phyloP scores from a whole-genome alignment of 2,113 vertebrate species.

The Bos javanicus region DNA sequence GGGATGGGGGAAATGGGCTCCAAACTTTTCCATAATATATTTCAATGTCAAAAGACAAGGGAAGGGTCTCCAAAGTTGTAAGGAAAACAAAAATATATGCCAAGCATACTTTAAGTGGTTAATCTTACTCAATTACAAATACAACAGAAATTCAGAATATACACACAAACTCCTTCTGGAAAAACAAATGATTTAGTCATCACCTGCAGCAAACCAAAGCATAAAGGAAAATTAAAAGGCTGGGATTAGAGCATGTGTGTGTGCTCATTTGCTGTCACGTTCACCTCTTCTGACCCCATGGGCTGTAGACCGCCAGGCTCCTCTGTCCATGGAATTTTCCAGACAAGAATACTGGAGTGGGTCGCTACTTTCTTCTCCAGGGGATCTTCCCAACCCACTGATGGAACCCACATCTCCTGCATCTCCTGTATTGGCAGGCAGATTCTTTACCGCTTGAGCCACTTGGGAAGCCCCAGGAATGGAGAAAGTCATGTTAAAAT shows the following conservation, averaged over 20 bases:
- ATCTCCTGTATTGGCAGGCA: not conserved
- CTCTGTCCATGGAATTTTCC: not conserved
- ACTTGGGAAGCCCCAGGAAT: not conserved
- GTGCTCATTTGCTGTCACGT: not conserved
- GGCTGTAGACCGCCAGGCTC: not conserved
- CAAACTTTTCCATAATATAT: not conserved
- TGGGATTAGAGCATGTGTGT: not conserved
- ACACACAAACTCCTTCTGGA: not conserved
- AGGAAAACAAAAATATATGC: not conserved
- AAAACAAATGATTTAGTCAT: not conserved
- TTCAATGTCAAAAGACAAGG: not conserved
- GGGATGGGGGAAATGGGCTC: fast-evolving
- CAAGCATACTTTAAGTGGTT: not conserved
- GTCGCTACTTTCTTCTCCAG: not conserved
- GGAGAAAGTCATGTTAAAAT: not conserved
- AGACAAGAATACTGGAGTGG: not conserved
- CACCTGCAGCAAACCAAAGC: not conserved
- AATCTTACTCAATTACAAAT: not conserved
- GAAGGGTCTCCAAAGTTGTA: not conserved
- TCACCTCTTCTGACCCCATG: not conserved
- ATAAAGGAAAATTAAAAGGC: not conserved
- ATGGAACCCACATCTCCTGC: not conserved
- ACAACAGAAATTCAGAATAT: not conserved
- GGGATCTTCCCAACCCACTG: not conserved
- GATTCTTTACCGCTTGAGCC: not conserved